Percentiles rank a stretch among this genome's conserved stretches.
Conservation (phyloP, 2,888 invertebrate genomes). For the Xanthorhoe designata region DNA sequence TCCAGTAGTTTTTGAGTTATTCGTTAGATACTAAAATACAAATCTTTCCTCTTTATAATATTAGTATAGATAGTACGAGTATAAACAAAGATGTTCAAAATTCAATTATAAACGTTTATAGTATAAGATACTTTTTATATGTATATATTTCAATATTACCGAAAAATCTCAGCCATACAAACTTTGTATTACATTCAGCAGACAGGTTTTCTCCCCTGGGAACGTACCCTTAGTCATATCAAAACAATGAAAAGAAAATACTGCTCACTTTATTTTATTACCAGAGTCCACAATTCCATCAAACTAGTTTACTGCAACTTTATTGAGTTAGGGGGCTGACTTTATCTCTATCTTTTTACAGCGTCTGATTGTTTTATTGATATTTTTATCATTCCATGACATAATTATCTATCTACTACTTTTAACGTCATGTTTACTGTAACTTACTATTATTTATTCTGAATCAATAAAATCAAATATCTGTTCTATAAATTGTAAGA, state of each 20-base stretch:
- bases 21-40: too few relatives aligned
- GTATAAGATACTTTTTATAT: background rate
- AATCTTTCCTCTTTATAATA: too few relatives aligned
- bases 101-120: too few relatives aligned
- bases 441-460: background rate
- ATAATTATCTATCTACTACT: background rate
- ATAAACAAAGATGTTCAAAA: background rate
- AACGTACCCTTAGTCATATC: constrained; percentile 5
- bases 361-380: constrained; percentile 12
- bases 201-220: constrained; percentile 2
- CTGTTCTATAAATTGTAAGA: too few relatives aligned
- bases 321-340: constrained; percentile 9
- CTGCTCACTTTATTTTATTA: constrained; percentile 28
- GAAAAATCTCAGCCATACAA: background rate
- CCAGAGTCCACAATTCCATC: constrained; percentile 17
- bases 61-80: too few relatives aligned
- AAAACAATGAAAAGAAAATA: constrained; percentile 21
- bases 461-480: too few relatives aligned
- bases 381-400: constrained; percentile 4
- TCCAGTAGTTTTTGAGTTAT: too few relatives aligned
- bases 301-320: constrained; percentile 22
- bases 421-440: background rate
- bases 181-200: background rate
- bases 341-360: constrained; percentile 15
- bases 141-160: background rate